Evolutionary conservation across 2,888 invertebrate genomes (phyloP).

Genomic region (Branchipolynoe longqiensis): DNA sequence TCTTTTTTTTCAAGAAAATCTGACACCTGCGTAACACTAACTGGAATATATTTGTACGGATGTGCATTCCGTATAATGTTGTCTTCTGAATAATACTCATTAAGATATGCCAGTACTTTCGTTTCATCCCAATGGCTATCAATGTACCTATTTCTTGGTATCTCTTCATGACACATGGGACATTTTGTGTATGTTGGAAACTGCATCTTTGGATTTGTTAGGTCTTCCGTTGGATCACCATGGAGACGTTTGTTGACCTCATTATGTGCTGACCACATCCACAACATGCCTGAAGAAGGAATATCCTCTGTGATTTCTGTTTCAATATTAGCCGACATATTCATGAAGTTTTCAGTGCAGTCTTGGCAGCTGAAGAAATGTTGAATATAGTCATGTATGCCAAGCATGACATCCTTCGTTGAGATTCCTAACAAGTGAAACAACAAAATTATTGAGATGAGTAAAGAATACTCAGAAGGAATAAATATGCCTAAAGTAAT

Average conservation of each 20-base stretch:
- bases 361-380: slow-evolving; percentile 96
- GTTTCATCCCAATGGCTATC: slow-evolving; percentile 3
- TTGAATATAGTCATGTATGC: slow-evolving; percentile 93
- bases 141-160: not conserved
- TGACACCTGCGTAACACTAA: too few species aligned
- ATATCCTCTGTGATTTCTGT: not conserved
- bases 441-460: too few species aligned
- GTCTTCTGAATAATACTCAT: slow-evolving; percentile 9
- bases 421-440: too few species aligned
- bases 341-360: slow-evolving; percentile 93
- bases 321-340: slow-evolving; percentile 81
- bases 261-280: slow-evolving; percentile 97
- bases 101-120: slow-evolving; percentile 18
- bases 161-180: slow-evolving; percentile 78
- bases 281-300: slow-evolving; percentile 84
- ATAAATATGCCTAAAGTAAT: too few species aligned
- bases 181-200: slow-evolving; percentile 90
- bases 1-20: too few species aligned
- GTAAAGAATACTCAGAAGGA: too few species aligned
- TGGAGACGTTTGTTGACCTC: slow-evolving; percentile 91
- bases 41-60: too few species aligned
- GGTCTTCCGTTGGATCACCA: slow-evolving; percentile 93
- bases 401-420: slow-evolving; percentile 86
- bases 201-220: slow-evolving; percentile 91
- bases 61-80: slow-evolving; percentile 22